Evolutionary conservation across 2,797 vertebrate genomes (phyloP).

Genomic region (Sebastes iracundus): DNA sequence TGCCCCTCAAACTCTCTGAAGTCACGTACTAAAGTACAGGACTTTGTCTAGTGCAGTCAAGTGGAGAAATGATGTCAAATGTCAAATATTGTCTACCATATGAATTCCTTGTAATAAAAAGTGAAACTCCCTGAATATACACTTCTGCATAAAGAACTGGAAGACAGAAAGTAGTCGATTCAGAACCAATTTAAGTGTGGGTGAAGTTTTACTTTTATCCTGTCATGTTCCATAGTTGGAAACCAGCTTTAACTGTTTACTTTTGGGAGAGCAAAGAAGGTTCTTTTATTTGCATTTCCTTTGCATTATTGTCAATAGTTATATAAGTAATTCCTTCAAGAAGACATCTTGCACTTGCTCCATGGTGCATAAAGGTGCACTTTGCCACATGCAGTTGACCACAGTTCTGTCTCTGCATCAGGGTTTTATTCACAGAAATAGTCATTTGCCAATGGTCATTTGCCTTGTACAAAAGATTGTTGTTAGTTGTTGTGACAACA

Average conservation of each 20-base stretch:
- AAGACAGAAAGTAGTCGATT: neutral
- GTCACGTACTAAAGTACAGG: neutral
- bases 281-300: neutral
- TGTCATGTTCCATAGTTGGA: neutral
- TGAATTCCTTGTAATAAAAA: neutral
- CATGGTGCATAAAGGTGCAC: neutral
- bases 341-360: neutral
- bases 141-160: neutral
- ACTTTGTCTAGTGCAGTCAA: neutral
- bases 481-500: too few relatives aligned
- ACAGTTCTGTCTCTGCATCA: neutral
- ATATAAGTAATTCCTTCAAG: neutral
- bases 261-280: neutral
- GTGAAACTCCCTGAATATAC: neutral
- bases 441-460: too few relatives aligned
- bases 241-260: neutral
- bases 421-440: neutral
- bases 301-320: neutral
- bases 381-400: neutral
- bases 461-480: too few relatives aligned
- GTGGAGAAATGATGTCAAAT: neutral
- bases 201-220: neutral
- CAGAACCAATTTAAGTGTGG: neutral
- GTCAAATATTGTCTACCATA: neutral
- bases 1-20: conserved; percentile 16